Conservation (phyloP, 2,113 vertebrate species). For the Psittacula cyanocephala region DNA sequence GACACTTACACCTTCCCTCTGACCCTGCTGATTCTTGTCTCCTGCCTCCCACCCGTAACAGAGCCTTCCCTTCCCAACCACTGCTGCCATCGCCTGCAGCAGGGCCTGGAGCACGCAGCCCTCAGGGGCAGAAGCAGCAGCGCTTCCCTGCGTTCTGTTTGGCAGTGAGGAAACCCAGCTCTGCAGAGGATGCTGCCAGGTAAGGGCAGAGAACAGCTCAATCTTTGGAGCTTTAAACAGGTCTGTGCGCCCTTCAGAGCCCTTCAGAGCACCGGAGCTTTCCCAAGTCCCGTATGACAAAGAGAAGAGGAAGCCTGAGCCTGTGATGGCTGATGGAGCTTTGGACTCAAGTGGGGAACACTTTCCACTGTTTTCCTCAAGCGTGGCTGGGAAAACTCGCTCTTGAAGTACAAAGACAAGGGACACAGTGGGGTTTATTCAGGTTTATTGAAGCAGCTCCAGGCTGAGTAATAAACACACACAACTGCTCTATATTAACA, state of each 20-base stretch:
- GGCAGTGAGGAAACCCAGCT: background rate
- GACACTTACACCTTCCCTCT: background rate
- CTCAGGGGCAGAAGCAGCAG: background rate
- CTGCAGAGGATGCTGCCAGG: background rate
- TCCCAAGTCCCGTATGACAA: background rate
- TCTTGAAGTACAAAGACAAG: background rate
- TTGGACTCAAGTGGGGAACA: background rate
- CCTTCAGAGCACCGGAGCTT: too few relatives aligned
- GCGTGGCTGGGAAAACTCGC: background rate
- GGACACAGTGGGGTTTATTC: background rate
- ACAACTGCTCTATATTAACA: background rate
- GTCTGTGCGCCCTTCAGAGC: background rate
- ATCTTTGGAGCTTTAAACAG: background rate
- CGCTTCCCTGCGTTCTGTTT: accelerated
- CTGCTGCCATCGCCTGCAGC: background rate
- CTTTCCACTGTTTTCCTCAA: background rate
- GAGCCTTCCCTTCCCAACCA: background rate
- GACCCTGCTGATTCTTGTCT: background rate
- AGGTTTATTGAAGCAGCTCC: slow-evolving; percentile 62
- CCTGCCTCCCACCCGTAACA: background rate
- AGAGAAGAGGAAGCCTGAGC: background rate
- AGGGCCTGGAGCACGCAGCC: background rate
- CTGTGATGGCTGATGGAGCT: accelerated
- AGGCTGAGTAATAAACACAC: slow-evolving; percentile 48
- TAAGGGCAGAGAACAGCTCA: background rate